Base-by-base conservation (phyloP, 2,888 invertebrate species). In the Cyrtodaria siliqua region DNA sequence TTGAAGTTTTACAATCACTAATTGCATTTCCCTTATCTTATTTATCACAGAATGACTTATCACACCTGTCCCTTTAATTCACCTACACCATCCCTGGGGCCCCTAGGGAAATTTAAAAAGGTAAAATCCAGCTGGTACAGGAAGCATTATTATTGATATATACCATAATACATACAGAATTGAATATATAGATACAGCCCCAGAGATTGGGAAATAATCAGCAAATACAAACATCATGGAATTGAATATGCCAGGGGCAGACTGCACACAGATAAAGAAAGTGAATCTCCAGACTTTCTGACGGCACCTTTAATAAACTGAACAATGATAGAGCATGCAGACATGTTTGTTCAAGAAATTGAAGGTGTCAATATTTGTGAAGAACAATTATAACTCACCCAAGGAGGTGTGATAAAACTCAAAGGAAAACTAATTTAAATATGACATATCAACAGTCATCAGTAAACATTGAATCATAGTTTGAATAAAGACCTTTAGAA, bases 1-100 rank as follows among this genome's bases (percentile, higher is more conserved):
- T 33, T 33, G 33, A 33, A 33, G 33, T 33, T 12, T 8, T 12
- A 33, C 12, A 8, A 68, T 68, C 68, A 68, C 56, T 74, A 74
- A 74, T 74, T 56, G 50, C 52, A 68, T 47, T 74, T 74, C 50
- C 38, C 59, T 74, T 74, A 74, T 74, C 74, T 33, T 23, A 40
- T 29, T 74, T 74, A 74, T 74, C 74, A 56, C 29, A 47, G 63
- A 52, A 55, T 67, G 74, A 74, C 59, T 60, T 57, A 50, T 62
- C 42, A 61, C 74, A 74, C 74, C 74, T 74, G 74, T 57, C 61
- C 68, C 61, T 50, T 60, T 38, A 56, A 56, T 47, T 60, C 42
- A 42, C 24, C 6, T 27, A 29, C 26, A 44, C 60, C 44, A 24
- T 44, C 1, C 16, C 49, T 9, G n/a, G 26, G 57, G 1, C 56